Evolutionary conservation across 2,888 invertebrate genomes (phyloP).

Genomic region (Luperina testacea): DNA sequence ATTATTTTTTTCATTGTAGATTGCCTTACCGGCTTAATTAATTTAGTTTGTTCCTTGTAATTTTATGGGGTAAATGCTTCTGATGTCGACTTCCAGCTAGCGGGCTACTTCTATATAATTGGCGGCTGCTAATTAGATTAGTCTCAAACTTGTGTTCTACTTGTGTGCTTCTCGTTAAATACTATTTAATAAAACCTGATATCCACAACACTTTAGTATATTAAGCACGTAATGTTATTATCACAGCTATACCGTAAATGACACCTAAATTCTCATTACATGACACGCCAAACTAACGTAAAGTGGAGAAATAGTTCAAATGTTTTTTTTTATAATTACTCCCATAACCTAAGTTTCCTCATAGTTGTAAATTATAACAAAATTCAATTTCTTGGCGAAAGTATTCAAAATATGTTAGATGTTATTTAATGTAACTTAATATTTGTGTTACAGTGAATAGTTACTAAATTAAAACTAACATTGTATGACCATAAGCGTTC

Average conservation of each 20-base stretch:
- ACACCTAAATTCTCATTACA: too few relatives aligned
- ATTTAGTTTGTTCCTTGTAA: not conserved
- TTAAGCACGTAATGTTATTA: not conserved
- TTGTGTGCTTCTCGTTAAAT: not conserved
- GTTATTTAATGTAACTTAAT: not conserved
- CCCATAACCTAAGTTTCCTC: too few relatives aligned
- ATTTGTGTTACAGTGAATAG: not conserved
- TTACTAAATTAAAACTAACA: not conserved
- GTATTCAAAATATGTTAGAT: not conserved
- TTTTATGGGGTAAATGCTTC: not conserved
- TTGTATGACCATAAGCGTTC: not conserved
- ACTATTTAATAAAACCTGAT: not conserved
- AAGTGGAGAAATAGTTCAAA: too few relatives aligned
- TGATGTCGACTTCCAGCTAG: not conserved
- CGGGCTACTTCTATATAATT: not conserved
- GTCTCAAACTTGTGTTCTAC: not conserved
- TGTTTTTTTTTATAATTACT: too few relatives aligned
- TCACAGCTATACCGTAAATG: too few relatives aligned
- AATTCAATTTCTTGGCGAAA: not conserved
- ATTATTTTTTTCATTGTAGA: not conserved
- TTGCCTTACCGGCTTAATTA: too few relatives aligned
- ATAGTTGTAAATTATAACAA: too few relatives aligned
- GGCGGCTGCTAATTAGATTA: not conserved
- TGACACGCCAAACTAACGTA: too few relatives aligned
- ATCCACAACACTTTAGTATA: not conserved